Conservation (phyloP, 2,888 invertebrate species). For the Bibio marci region DNA sequence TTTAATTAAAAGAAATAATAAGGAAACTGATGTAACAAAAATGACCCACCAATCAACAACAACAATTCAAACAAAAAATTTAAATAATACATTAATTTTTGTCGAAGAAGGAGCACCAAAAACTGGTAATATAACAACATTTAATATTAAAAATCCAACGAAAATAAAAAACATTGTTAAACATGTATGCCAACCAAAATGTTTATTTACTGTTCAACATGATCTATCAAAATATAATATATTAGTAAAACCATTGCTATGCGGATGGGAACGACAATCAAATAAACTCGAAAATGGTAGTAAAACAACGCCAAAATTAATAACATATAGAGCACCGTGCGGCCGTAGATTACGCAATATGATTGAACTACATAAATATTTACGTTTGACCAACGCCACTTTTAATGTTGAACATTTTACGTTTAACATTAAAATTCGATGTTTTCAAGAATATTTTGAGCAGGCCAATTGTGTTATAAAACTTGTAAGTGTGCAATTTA, state of each 20-base stretch:
- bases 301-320: conserved; percentile 36
- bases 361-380: conserved; percentile 59
- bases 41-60: too few species aligned
- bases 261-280: conserved; percentile 67
- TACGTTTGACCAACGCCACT: conserved; percentile 46
- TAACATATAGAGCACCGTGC: conserved; percentile 65
- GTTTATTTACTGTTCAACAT: conserved; percentile 36
- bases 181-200: conserved; percentile 48
- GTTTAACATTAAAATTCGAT: conserved; percentile 63
- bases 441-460: conserved; percentile 66
- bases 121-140: too few species aligned
- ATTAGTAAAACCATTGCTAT: conserved; percentile 64
- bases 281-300: too few species aligned
- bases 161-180: too few species aligned
- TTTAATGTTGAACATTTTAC: conserved; percentile 84
- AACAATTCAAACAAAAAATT: too few species aligned
- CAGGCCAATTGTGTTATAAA: conserved; percentile 46
- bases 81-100: too few species aligned
- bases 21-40: too few species aligned
- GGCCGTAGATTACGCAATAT: conserved; percentile 59
- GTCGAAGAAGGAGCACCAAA: too few species aligned
- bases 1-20: too few species aligned
- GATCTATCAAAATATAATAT: conserved; percentile 58
- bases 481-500: conserved; percentile 36
- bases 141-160: too few species aligned